A percentile compares a stretch with the other conserved stretches of the same genome.
These are phyloP conservation scores for Nesometra sesokonis DNA, from an alignment of 35 echinoderm and acorn worm species.

Conservation along the genomic window DNA sequence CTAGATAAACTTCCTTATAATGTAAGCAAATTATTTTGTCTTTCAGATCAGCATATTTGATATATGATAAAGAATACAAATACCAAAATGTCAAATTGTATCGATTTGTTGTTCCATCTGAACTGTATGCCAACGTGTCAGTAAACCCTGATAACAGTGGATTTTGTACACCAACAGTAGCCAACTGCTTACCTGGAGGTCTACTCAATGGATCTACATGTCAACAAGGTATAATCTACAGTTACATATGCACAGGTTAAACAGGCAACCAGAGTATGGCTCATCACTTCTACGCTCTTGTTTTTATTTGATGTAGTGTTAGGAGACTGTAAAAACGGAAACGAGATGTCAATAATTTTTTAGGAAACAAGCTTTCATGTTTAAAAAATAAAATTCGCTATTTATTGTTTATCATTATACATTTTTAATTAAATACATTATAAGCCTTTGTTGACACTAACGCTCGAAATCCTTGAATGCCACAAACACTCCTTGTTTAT, in stretches of 20 bases:
- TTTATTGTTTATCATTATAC: too few relatives aligned
- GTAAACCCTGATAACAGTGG: constrained; percentile 56
- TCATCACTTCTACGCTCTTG: too few relatives aligned
- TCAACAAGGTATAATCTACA: constrained; percentile 40
- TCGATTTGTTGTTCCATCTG: constrained; percentile 33
- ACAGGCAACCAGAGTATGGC: neutral
- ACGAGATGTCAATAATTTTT: too few relatives aligned
- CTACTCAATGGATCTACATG: constrained; percentile 72
- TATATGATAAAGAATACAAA: constrained; percentile 34
- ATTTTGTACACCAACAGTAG: constrained; percentile 56
- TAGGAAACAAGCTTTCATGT: too few relatives aligned
- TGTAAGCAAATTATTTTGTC: neutral
- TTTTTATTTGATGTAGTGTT: too few relatives aligned
- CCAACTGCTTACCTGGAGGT: constrained; percentile 54
- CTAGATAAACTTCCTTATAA: too few relatives aligned
- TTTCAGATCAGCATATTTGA: constrained; percentile 37
- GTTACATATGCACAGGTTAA: neutral
- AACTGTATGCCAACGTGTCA: constrained; percentile 27
- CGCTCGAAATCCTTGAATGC: too few relatives aligned
- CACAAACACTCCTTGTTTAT: too few relatives aligned
- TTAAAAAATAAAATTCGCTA: too few relatives aligned
- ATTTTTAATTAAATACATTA: too few relatives aligned
- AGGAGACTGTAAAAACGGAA: too few relatives aligned
- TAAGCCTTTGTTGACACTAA: too few relatives aligned
- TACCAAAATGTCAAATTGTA: constrained; percentile 23